These are phyloP conservation scores for Amia ocellicauda DNA, from an alignment of 2,113 vertebrate species.

Conservation along the genomic window DNA sequence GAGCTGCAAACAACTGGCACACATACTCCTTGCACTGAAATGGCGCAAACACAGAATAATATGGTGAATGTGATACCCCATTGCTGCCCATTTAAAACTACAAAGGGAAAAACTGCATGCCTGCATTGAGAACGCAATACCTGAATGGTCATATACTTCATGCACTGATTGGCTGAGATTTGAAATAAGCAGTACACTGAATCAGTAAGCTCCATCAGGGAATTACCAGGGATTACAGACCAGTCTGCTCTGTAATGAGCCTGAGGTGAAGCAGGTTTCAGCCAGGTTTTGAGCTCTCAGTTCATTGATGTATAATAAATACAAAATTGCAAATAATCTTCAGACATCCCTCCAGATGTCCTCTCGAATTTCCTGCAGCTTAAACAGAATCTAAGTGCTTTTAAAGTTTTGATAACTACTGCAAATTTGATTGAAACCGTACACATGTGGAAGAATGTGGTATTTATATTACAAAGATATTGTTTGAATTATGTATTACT, in stretches of 20 bases:
- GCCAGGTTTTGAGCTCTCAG: slow-evolving; percentile 43
- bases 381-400: slow-evolving; percentile 65
- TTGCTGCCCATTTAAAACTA: slow-evolving; percentile 19
- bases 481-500: slow-evolving; percentile 19
- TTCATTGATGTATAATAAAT: slow-evolving; percentile 67
- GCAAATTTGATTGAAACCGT: slow-evolving; percentile 64
- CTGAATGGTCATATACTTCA: slow-evolving; percentile 40
- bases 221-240: slow-evolving; percentile 58
- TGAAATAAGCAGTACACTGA: slow-evolving; percentile 40
- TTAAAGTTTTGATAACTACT: slow-evolving; percentile 72
- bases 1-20: too few species aligned
- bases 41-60: not conserved
- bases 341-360: slow-evolving; percentile 71
- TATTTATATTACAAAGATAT: slow-evolving; percentile 22
- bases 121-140: slow-evolving; percentile 23
- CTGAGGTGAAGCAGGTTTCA: slow-evolving; percentile 52
- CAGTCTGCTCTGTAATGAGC: slow-evolving; percentile 55
- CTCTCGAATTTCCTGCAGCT: slow-evolving; percentile 72
- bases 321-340: slow-evolving; percentile 74
- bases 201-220: slow-evolving; percentile 50
- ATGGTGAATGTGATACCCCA: slow-evolving; percentile 21
- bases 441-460: slow-evolving; percentile 56
- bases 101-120: slow-evolving; percentile 20
- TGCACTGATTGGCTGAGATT: slow-evolving; percentile 41
- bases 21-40: not conserved